Evolutionary conservation across 2,113 vertebrate genomes (phyloP).

Genomic region (Hippocampus abdominalis): DNA sequence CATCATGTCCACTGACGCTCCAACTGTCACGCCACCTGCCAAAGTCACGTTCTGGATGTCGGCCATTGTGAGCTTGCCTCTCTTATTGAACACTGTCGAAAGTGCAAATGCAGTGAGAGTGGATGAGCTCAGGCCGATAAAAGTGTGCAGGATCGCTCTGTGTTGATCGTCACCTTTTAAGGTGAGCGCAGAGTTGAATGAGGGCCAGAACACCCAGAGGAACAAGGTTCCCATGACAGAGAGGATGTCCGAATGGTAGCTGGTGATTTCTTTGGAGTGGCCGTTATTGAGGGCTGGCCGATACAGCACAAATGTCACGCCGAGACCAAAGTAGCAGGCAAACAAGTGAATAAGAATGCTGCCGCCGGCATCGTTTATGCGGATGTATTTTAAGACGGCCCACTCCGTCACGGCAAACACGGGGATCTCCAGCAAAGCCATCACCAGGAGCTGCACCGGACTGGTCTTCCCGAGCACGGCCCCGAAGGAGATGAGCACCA

Average conservation of each 20-base stretch:
- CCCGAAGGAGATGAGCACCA: conserved; percentile 79
- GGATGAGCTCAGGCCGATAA: conserved; percentile 72
- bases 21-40: conserved; percentile 77
- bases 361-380: conserved; percentile 76
- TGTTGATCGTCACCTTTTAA: conserved; percentile 71
- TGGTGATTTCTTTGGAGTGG: conserved; percentile 70
- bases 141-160: conserved; percentile 74
- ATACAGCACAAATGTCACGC: conserved; percentile 74
- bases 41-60: conserved; percentile 82
- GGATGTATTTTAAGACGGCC: conserved; percentile 66
- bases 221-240: conserved; percentile 73
- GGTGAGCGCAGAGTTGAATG: conserved; percentile 75
- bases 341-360: conserved; percentile 81
- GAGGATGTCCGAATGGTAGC: conserved; percentile 69
- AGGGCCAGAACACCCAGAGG: conserved; percentile 85
- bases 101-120: conserved; percentile 68
- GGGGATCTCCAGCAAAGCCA: conserved; percentile 75
- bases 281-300: conserved; percentile 23
- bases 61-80: conserved; percentile 71
- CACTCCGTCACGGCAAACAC: conserved; percentile 74
- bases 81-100: conserved; percentile 73
- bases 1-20: conserved; percentile 69
- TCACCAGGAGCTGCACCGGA: conserved; percentile 76
- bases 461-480: conserved; percentile 78
- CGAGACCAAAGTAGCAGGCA: conserved; percentile 81